Conservation (phyloP, 2,888 invertebrate genomes). For the Hydrotaea cyrtoneurina region DNA sequence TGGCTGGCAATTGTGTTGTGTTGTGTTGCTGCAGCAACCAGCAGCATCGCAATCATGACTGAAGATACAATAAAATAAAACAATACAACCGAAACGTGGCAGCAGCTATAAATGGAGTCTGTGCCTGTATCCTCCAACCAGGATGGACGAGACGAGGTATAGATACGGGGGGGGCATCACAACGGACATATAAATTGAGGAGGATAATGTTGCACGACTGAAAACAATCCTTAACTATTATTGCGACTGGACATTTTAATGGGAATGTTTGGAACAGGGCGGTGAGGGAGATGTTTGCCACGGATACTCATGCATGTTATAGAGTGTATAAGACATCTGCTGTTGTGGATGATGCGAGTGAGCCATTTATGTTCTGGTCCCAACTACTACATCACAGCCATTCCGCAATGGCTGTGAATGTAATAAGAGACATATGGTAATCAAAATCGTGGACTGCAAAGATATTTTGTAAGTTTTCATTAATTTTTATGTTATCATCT, state of each 20-base stretch:
- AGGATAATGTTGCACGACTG: conserved; percentile 24
- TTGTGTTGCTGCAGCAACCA: neutral
- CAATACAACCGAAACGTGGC: conserved; percentile 61
- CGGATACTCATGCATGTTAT: neutral
- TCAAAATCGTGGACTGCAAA: too few species aligned
- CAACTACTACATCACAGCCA: neutral
- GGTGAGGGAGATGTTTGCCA: neutral
- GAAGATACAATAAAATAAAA: conserved; percentile 56
- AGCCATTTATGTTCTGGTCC: neutral
- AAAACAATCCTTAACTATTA: conserved; percentile 48
- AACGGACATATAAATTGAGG: neutral
- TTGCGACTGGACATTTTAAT: conserved; percentile 56
- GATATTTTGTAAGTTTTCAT: too few species aligned
- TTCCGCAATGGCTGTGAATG: neutral
- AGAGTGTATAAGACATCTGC: neutral
- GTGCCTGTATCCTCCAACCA: conserved; percentile 42
- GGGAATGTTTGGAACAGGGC: neutral
- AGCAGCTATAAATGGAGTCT: conserved; percentile 55
- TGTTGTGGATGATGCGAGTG: neutral
- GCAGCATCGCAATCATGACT: conserved; percentile 24
- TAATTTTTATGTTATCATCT: neutral
- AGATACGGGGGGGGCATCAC: neutral
- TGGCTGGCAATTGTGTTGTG: neutral
- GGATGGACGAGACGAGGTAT: neutral
- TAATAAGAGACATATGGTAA: neutral